Base-by-base conservation (phyloP, 2,113 vertebrate species). In the Dromiciops gliroides region DNA sequence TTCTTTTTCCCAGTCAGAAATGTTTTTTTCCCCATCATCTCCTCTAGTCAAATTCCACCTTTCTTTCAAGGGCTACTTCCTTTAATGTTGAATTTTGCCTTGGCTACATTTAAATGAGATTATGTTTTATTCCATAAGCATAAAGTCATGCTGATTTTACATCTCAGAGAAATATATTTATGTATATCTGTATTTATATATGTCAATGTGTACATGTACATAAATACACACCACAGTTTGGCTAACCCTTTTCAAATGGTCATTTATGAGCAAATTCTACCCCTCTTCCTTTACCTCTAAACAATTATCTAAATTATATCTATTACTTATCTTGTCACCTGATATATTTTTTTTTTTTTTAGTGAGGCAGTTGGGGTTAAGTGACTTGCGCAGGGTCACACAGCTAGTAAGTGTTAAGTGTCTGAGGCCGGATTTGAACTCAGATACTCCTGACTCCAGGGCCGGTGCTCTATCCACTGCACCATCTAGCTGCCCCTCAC, bases 81-180 rank as follows among this genome's bases (percentile, higher is more conserved):
- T 9, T 8, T 91, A 50, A 49, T 25, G 91, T 2, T 93, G 4
- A 94, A 89, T 91, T 96, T 89, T 94, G 8, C 23, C 48, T 90
- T 93, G 2, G 25, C 83, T 91, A 25, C 89, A 92, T 12, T 16
- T 89, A 52, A 8, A 53, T n/a, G 11, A 8, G 93, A 23, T 91
- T 22, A 89, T 90, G n/a, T 60, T 75, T 52, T 22, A 95, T 28
- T 48, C 26, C 9, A 26, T 51, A 95, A 49, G 6, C 26, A 93
- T 47, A 93, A 83, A 67, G 49, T 92, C 90, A 67, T 67, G 31
- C 0, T 37, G 28, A 31, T 37, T 67, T 67, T 10, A 67, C 56
- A 67, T 67, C 14, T 67, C 56, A 67, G 56, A 67, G 56, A 67
- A 67, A 67, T 67, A 31, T 67, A 67, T 89, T 0, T 44, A 50